Base-by-base conservation (phyloP, 1,140 invertebrate species). In the Drosophila repleta region DNA sequence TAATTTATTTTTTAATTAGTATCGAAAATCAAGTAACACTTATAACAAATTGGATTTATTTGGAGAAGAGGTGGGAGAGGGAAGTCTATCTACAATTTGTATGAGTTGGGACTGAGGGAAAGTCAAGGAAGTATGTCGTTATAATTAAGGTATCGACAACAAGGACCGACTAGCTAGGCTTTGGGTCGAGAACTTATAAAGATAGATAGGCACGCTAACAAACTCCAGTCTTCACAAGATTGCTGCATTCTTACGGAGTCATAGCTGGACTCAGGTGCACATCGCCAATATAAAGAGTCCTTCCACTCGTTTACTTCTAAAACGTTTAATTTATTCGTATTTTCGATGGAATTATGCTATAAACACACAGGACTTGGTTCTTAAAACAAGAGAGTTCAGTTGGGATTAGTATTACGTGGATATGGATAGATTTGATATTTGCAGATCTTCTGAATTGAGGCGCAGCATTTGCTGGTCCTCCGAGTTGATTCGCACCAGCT, bases 381-480 rank as follows among this genome's bases (percentile, higher is more conserved):
- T 87, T 43, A 43, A 17, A 81, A 81, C 51, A 81, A 87, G 65
- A 62, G 68, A 60, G 63, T 51, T 52, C 51, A 62, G 24, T 43
- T 55, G 58, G 17, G n/a, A n/a, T n/a, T 57, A 49, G 57, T 79
- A 69, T 88, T 90, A 91, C 76, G 90, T 90, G 41, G 90, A 91
- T 83, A 91, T 91, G 48, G 90, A 91, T 49, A 91, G 57, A 51
- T 91, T 91, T 29, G 90, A 91, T 61, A 91, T 82, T 78, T 90
- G 76, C 46, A 91, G 78, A 74, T 93, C 93, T 52, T 90, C 90
- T 4, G 92, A 92, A 68, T 93, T 92, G 32, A 93, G 78, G 55
- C 91, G 91, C 56, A 91, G 79, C 62, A 93, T 84, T 87, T 93
- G 92, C 66, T 93, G 82, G 64, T 93, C 93, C 45, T 90, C 90